Evolutionary conservation across 1,140 invertebrate species (phyloP), one percentile per base, ranked within the genome.

Genomic region (Drosophila arawakana): DNA sequence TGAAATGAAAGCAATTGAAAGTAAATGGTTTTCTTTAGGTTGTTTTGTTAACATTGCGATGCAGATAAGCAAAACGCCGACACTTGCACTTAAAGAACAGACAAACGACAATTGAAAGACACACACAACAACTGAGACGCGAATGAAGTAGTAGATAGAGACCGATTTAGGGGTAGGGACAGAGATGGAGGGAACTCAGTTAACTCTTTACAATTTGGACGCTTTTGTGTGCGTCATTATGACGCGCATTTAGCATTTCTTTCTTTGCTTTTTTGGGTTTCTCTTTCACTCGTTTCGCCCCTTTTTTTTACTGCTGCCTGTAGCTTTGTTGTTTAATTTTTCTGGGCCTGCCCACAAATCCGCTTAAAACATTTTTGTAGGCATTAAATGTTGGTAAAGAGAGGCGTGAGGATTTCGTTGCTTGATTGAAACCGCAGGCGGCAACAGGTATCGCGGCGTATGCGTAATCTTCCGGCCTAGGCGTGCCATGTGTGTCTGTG

Each of bases 401-500:
- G 58, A 7, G 46, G 55, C 15, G 62, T 59, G 52, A 57, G 44
- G 21, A 50, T 70, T 55, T 46, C 34, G 59, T 15, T 49, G 49
- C 41, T 39, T 63, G 62, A 77, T 69, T 77, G 52, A 52, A 49
- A 44, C 66, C 72, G 66, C 72, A 70, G 58, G 7, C 11, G 71
- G 72, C 80, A 83, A 72, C 80, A 82, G 76, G 80, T 82, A 57
- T 44, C 39, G 52, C 9, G 80, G 71, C 71, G 80, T 78, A 81
- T 70, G 52, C 61, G 54, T 21, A 81, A 81, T 68, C 11, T 60
- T 58, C 47, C 30, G 34, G 6, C 1, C 7, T 5, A 54, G 21
- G 46, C 46, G 52, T 25, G 52, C 62, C 15, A 13, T 18, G 30
- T 34, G 37, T 11, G 18, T 4, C 11, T 10, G 0, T 0, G 11